These are phyloP conservation scores for Callimorpha dominula DNA, from an alignment of 2,888 invertebrate genomes.

Conservation along the genomic window DNA sequence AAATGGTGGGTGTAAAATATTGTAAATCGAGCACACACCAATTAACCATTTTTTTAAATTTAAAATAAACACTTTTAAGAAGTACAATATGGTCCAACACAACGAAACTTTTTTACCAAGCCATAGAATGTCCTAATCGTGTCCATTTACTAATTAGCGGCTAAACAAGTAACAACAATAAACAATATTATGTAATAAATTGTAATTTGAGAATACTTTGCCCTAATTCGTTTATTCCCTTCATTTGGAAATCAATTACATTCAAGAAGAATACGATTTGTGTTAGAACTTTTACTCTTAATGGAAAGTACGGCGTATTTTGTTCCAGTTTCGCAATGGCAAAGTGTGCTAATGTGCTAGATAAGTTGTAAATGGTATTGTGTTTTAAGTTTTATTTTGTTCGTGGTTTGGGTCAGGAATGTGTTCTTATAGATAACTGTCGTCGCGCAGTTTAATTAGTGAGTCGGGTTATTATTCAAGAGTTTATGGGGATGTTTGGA, in stretches of 20 bases:
- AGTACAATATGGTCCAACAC: not conserved
- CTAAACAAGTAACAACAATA: not conserved
- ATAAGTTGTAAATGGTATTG: constrained; percentile 40
- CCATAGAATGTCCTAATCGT: not conserved
- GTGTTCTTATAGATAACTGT: not conserved
- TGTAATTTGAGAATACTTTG: not conserved
- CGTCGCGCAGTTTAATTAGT: not conserved
- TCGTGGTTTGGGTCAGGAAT: constrained; percentile 1
- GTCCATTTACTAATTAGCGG: not conserved
- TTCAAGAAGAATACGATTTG: not conserved
- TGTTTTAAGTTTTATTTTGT: constrained; percentile 45
- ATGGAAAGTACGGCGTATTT: constrained; percentile 20
- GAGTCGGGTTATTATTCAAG: not conserved
- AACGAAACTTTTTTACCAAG: not conserved
- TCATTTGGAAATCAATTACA: constrained; percentile 16
- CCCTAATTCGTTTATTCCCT: not conserved
- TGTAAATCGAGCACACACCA: no score
- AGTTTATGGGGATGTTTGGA: not conserved
- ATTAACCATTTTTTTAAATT: no score
- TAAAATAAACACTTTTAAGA: no score
- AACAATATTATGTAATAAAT: not conserved
- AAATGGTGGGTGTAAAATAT: no score
- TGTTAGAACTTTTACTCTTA: constrained; percentile 15
- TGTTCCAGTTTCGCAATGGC: constrained; percentile 19
- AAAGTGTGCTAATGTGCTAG: constrained; percentile 41